Evolutionary conservation across 2,888 invertebrate species (phyloP), one percentile per base, ranked within the genome.

Genomic region (Drosophila yooni): DNA sequence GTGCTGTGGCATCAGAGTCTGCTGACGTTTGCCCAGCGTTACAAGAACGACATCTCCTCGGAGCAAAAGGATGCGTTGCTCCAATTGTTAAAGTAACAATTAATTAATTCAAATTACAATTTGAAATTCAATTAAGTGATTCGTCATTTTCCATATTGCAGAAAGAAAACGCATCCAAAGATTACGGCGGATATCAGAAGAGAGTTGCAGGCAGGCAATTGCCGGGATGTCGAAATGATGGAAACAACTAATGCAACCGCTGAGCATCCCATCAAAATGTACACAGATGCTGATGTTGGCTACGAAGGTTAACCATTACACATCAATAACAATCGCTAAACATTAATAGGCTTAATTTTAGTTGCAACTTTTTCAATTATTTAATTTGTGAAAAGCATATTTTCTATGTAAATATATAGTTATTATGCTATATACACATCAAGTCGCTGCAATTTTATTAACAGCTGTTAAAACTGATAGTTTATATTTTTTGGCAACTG

Each of bases 1-100:
- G 98, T 99, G 6, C 93, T 99, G 69, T 99, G 99, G 99, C 99
- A 99, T 93, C 99, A 99, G 93, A 96, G 98, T 50, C 94, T 99
- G 46, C 94, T 99, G 63, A 97, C 98, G 7, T 99, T 99, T 94
- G 96, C 96, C 1, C 98, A 99, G 93, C 95, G 98, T 57, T 99
- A 99, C 93, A 99, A 99, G 93, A 96, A 97, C 70, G 98, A 99
- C 92, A 96, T 99, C 78, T 98, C 98, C 46, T 95, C 96, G 3
- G 99, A 99, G 88, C 99, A 99, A 93, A 96, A 96, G 89, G 97
- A 98, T 90, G 96, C 97, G 0, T 93, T 99, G 53, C 93, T 98
- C 56, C 96, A 96, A 77, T 94, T 99, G 48, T 92, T 99, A 27
- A 92, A 90, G 93, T 93, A 74, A 76, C 25, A 46, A 46, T 46